phyloP scores from a whole-genome alignment of 92 coral and sea anemone species.

The Meandrina meandrites region DNA sequence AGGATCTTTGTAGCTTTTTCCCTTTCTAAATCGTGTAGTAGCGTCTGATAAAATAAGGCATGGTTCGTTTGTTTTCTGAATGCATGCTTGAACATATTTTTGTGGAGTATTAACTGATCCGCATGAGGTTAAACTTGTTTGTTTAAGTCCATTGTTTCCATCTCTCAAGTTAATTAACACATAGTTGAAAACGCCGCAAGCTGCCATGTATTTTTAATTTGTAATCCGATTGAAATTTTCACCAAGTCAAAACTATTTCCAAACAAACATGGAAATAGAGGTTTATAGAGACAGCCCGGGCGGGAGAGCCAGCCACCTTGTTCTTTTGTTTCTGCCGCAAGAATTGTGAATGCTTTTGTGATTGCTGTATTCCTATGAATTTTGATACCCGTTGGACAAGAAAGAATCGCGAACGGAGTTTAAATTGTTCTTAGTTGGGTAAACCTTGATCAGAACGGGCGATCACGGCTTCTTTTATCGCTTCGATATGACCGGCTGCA shows the following conservation, averaged over 20 bases:
- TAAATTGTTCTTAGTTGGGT: too few species aligned
- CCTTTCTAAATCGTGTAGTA: neutral
- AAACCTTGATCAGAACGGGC: too few species aligned
- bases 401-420: too few species aligned
- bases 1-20: neutral
- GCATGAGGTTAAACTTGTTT: constrained; percentile 3
- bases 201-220: constrained; percentile 4
- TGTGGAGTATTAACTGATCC: neutral
- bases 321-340: too few species aligned
- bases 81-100: neutral
- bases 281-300: too few species aligned
- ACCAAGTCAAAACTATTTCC: neutral
- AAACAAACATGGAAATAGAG: too few species aligned
- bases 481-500: neutral
- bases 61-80: too few species aligned
- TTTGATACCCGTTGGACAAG: neutral
- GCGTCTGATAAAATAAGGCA: neutral
- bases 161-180: constrained; percentile 13
- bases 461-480: too few species aligned
- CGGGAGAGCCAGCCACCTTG: too few species aligned
- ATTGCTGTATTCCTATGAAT: too few species aligned
- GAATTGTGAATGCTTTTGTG: too few species aligned
- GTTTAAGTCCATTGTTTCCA: neutral
- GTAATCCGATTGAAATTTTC: neutral
- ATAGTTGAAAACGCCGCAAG: constrained; percentile 15